These are phyloP conservation scores for Corythornis vintsioides DNA, from an alignment of 2,113 vertebrate genomes.

Conservation along the genomic window DNA sequence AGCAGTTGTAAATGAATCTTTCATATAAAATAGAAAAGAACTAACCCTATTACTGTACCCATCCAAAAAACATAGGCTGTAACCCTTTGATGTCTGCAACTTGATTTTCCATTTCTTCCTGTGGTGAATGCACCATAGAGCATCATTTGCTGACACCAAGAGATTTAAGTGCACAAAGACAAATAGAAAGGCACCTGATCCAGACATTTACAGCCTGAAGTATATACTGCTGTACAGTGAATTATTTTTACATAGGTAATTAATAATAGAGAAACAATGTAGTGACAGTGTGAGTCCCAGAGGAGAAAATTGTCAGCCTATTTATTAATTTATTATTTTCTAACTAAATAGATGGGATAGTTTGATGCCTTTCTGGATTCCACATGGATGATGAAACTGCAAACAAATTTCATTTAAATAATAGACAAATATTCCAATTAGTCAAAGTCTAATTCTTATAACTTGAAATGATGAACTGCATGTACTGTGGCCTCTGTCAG, in stretches of 20 bases:
- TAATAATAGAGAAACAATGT: constrained; percentile 73
- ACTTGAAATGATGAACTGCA: constrained; percentile 74
- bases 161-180: constrained; percentile 3
- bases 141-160: constrained; percentile 33
- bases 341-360: constrained; percentile 75
- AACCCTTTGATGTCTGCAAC: constrained; percentile 13
- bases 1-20: constrained; percentile 21
- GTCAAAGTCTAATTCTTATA: constrained; percentile 72
- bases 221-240: constrained; percentile 16
- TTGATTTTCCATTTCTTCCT: background rate
- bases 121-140: background rate
- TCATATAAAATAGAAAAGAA: background rate
- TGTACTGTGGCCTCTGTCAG: constrained; percentile 48
- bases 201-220: background rate
- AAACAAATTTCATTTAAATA: constrained; percentile 80
- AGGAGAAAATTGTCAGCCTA: constrained; percentile 64
- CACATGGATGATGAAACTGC: constrained; percentile 70
- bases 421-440: constrained; percentile 77
- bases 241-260: constrained; percentile 72
- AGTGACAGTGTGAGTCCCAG: constrained; percentile 60
- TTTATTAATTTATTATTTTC: constrained; percentile 74
- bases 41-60: background rate
- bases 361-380: constrained; percentile 65
- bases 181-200: constrained; percentile 5
- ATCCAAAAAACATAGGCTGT: background rate